Conservation (phyloP, 2,113 vertebrate species). For the Alaudala cheleensis region DNA sequence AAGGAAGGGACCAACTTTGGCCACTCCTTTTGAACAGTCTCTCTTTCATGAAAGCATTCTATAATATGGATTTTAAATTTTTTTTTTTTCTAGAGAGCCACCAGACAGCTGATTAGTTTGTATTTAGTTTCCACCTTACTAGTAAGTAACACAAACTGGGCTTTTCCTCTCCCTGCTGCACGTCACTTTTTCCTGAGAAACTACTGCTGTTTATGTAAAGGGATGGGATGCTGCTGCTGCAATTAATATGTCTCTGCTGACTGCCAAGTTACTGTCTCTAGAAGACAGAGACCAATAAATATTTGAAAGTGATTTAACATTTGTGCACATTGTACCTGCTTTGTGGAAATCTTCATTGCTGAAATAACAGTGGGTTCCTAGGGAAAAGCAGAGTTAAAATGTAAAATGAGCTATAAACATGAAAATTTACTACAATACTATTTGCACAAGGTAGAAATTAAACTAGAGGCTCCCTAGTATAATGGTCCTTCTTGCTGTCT, state of each 20-base stretch:
- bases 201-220: slow-evolving; percentile 46
- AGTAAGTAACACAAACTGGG: background rate
- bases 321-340: slow-evolving; percentile 83
- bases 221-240: slow-evolving; percentile 16
- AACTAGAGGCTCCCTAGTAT: background rate
- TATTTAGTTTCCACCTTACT: slow-evolving; percentile 29
- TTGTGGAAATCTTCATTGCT: slow-evolving; percentile 96
- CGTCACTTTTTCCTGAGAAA: slow-evolving; percentile 38
- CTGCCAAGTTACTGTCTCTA: slow-evolving; percentile 54
- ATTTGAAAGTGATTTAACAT: slow-evolving; percentile 46
- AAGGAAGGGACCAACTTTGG: background rate
- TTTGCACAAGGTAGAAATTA: background rate
- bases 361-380: slow-evolving; percentile 91
- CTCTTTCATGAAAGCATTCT: background rate
- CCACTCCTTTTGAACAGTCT: background rate
- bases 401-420: background rate
- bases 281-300: slow-evolving; percentile 47
- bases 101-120: background rate
- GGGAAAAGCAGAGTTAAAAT: background rate
- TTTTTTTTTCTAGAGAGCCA: background rate
- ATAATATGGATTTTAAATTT: background rate
- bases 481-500: background rate
- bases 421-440: background rate
- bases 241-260: slow-evolving; percentile 48
- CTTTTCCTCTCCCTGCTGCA: background rate